Evolutionary conservation across 2,113 vertebrate genomes (phyloP), one percentile per base, ranked within the genome.

Genomic region (Strix uralensis): DNA sequence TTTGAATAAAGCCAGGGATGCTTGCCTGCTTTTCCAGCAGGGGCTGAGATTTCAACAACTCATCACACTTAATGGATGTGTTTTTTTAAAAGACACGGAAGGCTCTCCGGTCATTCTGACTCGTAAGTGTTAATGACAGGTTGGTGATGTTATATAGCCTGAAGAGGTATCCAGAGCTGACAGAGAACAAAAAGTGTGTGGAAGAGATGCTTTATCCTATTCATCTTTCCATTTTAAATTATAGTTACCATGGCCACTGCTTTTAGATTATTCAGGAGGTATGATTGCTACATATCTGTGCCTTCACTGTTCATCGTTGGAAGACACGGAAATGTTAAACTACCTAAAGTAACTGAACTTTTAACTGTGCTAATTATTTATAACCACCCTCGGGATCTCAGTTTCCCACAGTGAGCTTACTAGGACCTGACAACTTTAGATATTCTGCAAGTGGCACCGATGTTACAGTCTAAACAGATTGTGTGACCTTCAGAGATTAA

Each of bases 401-500:
- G 96, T 97, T 98, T 97, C 98, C 97, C 96, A 96, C 93, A 67
- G 97, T 65, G 92, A 97, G 97, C 97, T 97, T 94, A 92, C 96
- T 77, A 96, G 96, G 97, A 96, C 97, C 97, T 98, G 97, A 94
- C 97, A 97, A 98, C 97, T 98, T 98, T 96, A 98, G 98, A 97
- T 98, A 97, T 98, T 98, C 98, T 97, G 98, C 95, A 93, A 98
- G 97, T 98, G 98, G 96, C 98, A 98, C 96, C 17, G 29, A 93
- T 98, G 97, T 98, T 97, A 98, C 92, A 98, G 96, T 98, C 98
- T 98, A 98, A 98, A 98, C 98, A 98, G 98, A 97, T 97, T 54
- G 97, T 96, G 94, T 98, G 98, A 98, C 98, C 98, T 98, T 98
- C 98, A 98, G 98, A 98, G 98, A 98, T 98, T 98, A 98, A 98